A percentile compares a stretch with the other conserved stretches of the same genome.
Conservation (phyloP, 1,140 invertebrate genomes). For the Apis laboriosa region DNA sequence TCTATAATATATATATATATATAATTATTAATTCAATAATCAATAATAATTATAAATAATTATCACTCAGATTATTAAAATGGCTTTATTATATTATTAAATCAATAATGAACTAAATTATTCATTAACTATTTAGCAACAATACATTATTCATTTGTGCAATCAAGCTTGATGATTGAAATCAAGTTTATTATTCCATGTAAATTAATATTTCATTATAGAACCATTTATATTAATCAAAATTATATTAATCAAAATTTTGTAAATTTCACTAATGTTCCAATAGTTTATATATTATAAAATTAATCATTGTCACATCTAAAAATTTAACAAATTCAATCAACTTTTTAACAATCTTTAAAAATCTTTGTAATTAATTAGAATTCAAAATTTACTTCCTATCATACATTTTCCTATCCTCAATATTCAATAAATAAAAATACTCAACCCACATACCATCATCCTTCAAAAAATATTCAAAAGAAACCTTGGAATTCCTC, state of each 20-base stretch:
- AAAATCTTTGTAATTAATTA: too few species aligned
- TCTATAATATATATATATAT: background rate
- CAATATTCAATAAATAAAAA: background rate
- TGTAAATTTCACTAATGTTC: background rate
- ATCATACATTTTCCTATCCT: background rate
- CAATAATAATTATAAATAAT: background rate
- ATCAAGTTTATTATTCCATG: background rate
- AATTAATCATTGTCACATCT: too few species aligned
- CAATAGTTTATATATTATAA: background rate
- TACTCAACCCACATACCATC: too few species aligned
- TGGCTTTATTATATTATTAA: background rate
- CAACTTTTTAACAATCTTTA: too few species aligned
- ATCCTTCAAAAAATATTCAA: background rate
- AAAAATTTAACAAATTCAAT: too few species aligned
- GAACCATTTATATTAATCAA: too few species aligned
- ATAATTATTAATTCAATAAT: background rate
- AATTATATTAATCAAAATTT: too few species aligned
- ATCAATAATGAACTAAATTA: background rate
- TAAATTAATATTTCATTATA: background rate
- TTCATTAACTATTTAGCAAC: background rate
- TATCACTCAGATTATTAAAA: background rate
- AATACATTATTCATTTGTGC: background rate
- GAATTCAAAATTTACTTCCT: background rate
- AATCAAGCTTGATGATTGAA: background rate
- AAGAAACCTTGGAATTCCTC: background rate